Evolutionary conservation across 2,888 invertebrate genomes (phyloP).

Genomic region (Microctonus hyperodae): DNA sequence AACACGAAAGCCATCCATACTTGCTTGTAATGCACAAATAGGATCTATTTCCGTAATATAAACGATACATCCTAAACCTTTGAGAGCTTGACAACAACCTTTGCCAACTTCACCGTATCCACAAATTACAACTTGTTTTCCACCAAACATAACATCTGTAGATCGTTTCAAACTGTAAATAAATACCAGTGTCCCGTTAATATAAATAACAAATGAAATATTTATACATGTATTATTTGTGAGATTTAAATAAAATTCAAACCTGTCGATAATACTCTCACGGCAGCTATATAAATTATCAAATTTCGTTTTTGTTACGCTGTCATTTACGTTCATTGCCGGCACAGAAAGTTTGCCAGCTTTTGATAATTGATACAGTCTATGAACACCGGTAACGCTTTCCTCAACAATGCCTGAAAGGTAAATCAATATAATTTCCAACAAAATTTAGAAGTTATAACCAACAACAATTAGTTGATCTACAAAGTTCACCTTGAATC

Average conservation of each 20-base stretch:
- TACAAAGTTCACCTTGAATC: conserved; percentile 74
- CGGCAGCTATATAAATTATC: conserved; percentile 97
- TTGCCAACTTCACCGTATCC: conserved; percentile 98
- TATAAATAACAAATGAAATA: neutral
- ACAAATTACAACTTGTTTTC: conserved; percentile 94
- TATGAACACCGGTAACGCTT: conserved; percentile 97
- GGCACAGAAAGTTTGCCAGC: conserved; percentile 93
- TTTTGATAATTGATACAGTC: conserved; percentile 94
- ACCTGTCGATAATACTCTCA: conserved; percentile 88
- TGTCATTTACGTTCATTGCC: conserved; percentile 98
- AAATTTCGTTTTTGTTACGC: conserved; percentile 97
- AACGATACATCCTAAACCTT: conserved; percentile 93
- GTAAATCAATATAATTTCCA: no score
- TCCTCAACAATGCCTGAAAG: conserved; percentile 91
- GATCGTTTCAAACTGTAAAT: conserved; percentile 78
- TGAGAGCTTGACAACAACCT: conserved; percentile 94
- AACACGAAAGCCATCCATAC: conserved; percentile 97
- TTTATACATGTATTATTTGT: no score
- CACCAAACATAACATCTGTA: conserved; percentile 97
- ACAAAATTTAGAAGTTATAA: conserved; percentile 18
- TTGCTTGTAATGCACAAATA: conserved; percentile 96
- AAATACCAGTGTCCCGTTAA: neutral
- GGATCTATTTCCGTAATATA: conserved; percentile 96
- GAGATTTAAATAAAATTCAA: conserved; percentile 28
- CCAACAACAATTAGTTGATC: neutral